phyloP scores from a whole-genome alignment of 2,888 invertebrate genomes.

The Calameuta filiformis region DNA sequence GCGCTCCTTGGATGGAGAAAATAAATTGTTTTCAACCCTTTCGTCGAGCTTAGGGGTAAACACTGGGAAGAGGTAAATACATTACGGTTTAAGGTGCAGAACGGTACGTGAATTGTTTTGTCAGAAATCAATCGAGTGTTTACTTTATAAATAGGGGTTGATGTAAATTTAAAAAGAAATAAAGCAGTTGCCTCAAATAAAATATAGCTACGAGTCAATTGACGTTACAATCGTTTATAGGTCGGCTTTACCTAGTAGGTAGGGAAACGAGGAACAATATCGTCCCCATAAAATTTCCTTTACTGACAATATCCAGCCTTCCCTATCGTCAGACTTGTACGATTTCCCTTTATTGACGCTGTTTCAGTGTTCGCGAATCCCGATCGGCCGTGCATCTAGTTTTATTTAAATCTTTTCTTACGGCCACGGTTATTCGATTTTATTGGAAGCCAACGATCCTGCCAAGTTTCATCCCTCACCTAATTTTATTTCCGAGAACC shows the following conservation, averaged over 20 bases:
- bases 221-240: not conserved
- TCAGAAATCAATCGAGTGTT: not conserved
- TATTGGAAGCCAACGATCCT: not conserved
- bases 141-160: not conserved
- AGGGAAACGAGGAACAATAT: slow-evolving; percentile 34
- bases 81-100: not conserved
- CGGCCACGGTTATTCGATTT: not conserved
- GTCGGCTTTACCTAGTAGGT: not conserved
- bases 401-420: slow-evolving; percentile 11
- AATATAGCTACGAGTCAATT: not conserved
- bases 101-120: not conserved
- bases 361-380: slow-evolving; percentile 1
- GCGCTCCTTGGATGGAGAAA: not conserved
- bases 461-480: not conserved
- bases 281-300: slow-evolving; percentile 41
- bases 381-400: slow-evolving; percentile 1
- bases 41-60: not conserved
- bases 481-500: not conserved
- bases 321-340: slow-evolving; percentile 25
- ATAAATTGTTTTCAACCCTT: not conserved
- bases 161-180: not conserved
- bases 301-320: slow-evolving; percentile 3
- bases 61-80: not conserved
- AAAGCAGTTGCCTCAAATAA: not conserved
- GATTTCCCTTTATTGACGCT: slow-evolving; percentile 44